phyloP scores from a whole-genome alignment of 2,888 invertebrate genomes.

The Monochamus alternatus region DNA sequence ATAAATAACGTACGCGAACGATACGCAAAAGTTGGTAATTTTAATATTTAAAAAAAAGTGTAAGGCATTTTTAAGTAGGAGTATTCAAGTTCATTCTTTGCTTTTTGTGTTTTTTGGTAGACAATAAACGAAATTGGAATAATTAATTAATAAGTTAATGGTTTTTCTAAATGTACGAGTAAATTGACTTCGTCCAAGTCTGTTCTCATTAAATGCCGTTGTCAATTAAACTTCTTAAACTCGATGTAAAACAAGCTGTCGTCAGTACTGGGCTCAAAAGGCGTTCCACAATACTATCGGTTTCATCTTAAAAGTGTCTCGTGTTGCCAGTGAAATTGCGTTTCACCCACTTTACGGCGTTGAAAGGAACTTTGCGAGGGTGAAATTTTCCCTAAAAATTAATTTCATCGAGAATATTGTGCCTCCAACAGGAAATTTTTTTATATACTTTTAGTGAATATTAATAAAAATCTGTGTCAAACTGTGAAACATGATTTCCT shows the following conservation, averaged over 20 bases:
- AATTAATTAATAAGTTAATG: background rate
- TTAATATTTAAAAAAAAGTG: background rate
- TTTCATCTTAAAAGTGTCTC: slow-evolving; percentile 12
- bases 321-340: slow-evolving; percentile 3
- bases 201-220: background rate
- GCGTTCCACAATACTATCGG: background rate
- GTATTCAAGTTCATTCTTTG: background rate
- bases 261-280: background rate
- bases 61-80: background rate
- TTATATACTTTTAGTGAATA: background rate
- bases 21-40: too few relatives aligned
- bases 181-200: background rate
- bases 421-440: slow-evolving; percentile 1
- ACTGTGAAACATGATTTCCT: too few relatives aligned
- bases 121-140: too few relatives aligned
- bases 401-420: background rate
- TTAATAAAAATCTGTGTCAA: background rate
- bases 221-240: slow-evolving; percentile 10
- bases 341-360: slow-evolving; percentile 7
- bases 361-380: slow-evolving; percentile 1
- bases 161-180: background rate
- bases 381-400: slow-evolving; percentile 10
- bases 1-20: too few relatives aligned
- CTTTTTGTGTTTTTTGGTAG: too few relatives aligned
- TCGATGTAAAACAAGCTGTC: slow-evolving; percentile 7